Evolutionary conservation across 2,888 invertebrate species (phyloP).

Genomic region (Polydrusus pterygomalis): DNA sequence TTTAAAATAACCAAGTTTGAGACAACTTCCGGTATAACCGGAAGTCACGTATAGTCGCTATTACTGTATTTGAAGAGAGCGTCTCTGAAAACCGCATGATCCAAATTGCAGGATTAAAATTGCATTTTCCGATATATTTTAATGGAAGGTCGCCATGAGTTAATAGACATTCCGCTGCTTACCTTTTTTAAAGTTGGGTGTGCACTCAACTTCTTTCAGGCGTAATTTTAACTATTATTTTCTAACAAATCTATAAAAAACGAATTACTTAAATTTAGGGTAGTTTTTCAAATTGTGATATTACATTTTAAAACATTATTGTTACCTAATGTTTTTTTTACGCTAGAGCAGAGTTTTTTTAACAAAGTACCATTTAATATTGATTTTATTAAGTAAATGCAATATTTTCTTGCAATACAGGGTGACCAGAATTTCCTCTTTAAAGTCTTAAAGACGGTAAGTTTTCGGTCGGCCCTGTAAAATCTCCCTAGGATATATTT

Average conservation of each 20-base stretch:
- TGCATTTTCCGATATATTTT: no score
- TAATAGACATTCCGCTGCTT: constrained; percentile 3
- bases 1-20: no score
- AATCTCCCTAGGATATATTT: constrained; percentile 17
- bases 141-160: no score
- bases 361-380: constrained; percentile 4
- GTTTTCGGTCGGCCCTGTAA: constrained; percentile 13
- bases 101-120: no score
- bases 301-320: constrained; percentile 21
- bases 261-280: constrained; percentile 19
- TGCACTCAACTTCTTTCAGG: not conserved
- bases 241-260: constrained; percentile 10
- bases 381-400: constrained; percentile 19
- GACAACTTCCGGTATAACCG: no score
- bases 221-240: constrained; percentile 4
- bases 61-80: no score
- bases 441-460: constrained; percentile 12
- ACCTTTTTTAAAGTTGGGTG: not conserved
- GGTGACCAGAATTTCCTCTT: constrained; percentile 12
- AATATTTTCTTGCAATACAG: not conserved
- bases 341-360: constrained; percentile 1
- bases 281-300: constrained; percentile 29
- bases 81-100: no score
- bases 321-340: constrained; percentile 7
- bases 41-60: no score